Evolutionary conservation across 2,888 invertebrate genomes (phyloP).

Genomic region (Bimastos eiseni): DNA sequence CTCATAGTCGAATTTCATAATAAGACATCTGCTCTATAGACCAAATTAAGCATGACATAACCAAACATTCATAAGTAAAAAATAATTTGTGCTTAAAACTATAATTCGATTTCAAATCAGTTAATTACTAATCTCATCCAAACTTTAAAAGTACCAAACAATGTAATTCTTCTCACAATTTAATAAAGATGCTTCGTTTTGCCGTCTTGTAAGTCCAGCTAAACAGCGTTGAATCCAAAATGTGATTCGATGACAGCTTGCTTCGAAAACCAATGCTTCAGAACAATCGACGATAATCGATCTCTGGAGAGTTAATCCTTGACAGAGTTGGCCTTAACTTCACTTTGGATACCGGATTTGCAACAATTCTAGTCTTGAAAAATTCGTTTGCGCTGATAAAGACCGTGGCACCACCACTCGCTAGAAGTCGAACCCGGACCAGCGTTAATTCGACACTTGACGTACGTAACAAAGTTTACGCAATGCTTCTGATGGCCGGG

Average conservation of each 20-base stretch:
- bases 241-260: background rate
- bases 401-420: background rate
- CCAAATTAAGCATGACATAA: conserved; percentile 9
- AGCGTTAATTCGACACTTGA: background rate
- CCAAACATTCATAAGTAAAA: background rate
- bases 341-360: conserved; percentile 1
- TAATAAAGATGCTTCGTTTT: background rate
- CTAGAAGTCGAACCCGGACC: conserved; percentile 13
- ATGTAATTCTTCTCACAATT: background rate
- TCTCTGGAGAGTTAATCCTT: background rate
- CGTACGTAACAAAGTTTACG: background rate
- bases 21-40: conserved; percentile 10
- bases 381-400: background rate
- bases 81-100: conserved; percentile 1
- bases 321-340: background rate
- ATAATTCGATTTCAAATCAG: background rate
- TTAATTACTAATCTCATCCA: conserved; percentile 13
- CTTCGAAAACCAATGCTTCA: background rate
- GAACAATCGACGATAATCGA: background rate
- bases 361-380: background rate
- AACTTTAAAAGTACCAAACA: conserved; percentile 13
- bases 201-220: background rate
- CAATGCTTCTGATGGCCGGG: background rate
- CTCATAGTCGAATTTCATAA: conserved; percentile 25
- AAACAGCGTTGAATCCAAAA: background rate